phyloP scores from a whole-genome alignment of 2,888 invertebrate genomes.

The Pristionchus fissidentatus region DNA sequence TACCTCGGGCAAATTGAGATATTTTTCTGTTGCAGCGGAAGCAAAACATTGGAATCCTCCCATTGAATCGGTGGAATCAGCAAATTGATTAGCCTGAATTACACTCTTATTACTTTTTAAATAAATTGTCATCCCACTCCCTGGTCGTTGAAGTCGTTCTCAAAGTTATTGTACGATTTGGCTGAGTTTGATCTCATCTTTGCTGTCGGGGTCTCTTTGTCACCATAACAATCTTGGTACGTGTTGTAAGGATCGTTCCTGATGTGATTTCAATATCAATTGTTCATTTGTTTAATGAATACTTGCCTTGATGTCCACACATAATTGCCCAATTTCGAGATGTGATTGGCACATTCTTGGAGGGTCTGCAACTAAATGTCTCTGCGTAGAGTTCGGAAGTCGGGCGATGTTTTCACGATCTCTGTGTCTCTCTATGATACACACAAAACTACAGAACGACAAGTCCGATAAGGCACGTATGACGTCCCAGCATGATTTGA shows the following conservation, averaged over 20 bases:
- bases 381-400: too few relatives aligned
- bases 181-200: background rate
- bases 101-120: background rate
- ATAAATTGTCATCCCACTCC: conserved; percentile 50
- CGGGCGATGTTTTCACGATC: too few relatives aligned
- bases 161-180: conserved; percentile 52
- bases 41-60: conserved; percentile 60
- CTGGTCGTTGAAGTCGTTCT: conserved; percentile 60
- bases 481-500: too few relatives aligned
- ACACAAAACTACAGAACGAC: too few relatives aligned
- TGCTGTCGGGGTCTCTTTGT: background rate
- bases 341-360: conserved; percentile 58
- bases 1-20: conserved; percentile 62
- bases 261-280: background rate
- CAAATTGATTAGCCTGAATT: conserved; percentile 55
- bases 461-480: too few relatives aligned
- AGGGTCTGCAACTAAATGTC: background rate
- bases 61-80: conserved; percentile 62
- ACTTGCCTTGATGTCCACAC: conserved; percentile 54
- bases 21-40: conserved; percentile 55
- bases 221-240: conserved; percentile 63
- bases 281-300: background rate
- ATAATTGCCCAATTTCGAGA: conserved; percentile 52
- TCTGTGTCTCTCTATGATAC: too few relatives aligned
- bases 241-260: conserved; percentile 69